Conservation (phyloP, 2,888 invertebrate species). For the Linyphia triangularis region DNA sequence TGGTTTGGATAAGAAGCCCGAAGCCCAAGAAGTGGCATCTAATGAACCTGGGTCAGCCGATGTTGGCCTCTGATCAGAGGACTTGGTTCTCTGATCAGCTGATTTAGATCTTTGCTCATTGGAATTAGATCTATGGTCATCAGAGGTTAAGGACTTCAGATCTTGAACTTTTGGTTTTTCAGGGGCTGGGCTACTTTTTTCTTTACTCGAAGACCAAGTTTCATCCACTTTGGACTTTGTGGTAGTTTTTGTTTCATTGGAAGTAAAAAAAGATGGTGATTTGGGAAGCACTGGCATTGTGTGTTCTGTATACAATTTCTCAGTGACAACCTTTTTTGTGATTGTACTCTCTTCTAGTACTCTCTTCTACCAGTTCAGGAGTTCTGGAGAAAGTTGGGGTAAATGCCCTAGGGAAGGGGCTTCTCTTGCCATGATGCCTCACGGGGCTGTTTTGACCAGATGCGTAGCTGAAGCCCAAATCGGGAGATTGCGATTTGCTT, state of each 20-base stretch:
- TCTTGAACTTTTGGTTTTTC: slow-evolving; percentile 8
- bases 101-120: not conserved
- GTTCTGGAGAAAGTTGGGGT: slow-evolving; percentile 43
- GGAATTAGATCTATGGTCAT: slow-evolving; percentile 1
- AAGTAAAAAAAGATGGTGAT: not conserved
- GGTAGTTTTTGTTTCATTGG: no score
- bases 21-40: slow-evolving; percentile 73
- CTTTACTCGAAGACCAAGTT: not conserved
- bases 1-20: slow-evolving; percentile 76
- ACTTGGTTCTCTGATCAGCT: not conserved
- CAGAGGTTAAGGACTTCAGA: not conserved
- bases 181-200: not conserved
- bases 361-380: slow-evolving; percentile 9
- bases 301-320: slow-evolving; percentile 13
- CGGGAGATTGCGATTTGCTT: slow-evolving; percentile 49
- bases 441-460: slow-evolving; percentile 52
- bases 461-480: slow-evolving; percentile 41
- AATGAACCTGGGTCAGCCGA: not conserved
- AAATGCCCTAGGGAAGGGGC: slow-evolving; percentile 33
- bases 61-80: not conserved
- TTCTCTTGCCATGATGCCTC: slow-evolving; percentile 16
- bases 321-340: slow-evolving; percentile 21
- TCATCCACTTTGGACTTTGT: slow-evolving; percentile 27
- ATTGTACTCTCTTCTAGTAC: slow-evolving; percentile 3
- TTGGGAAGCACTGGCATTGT: slow-evolving; percentile 1